Percentiles rank a stretch among this genome's conserved stretches.
phyloP scores from a whole-genome alignment of 2,113 vertebrate species.

The Odontophorus gujanensis region DNA sequence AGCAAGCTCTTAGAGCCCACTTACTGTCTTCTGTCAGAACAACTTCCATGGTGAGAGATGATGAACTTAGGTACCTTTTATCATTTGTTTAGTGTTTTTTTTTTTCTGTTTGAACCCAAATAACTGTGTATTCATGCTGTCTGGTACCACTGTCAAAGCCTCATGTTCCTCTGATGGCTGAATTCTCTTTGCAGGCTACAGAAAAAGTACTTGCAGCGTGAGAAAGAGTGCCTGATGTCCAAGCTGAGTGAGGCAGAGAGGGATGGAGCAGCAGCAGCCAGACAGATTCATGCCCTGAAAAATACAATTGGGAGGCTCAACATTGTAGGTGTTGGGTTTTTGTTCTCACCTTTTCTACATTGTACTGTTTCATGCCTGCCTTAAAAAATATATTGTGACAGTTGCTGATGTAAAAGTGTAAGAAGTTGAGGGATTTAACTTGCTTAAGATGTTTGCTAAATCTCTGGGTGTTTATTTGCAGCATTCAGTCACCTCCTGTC shows the following conservation, averaged over 20 bases:
- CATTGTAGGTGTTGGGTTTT: slow-evolving; percentile 61
- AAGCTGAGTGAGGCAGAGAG: slow-evolving; percentile 88
- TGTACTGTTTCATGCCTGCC: not conserved
- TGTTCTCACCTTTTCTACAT: not conserved
- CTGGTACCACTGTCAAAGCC: not conserved
- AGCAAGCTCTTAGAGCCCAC: not conserved
- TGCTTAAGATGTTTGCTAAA: not conserved
- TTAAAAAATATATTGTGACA: not conserved
- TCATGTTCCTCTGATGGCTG: not conserved
- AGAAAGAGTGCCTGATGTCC: slow-evolving; percentile 85
- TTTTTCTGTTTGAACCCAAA: not conserved
- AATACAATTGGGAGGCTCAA: slow-evolving; percentile 84
- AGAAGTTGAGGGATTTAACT: not conserved
- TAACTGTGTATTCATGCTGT: not conserved
- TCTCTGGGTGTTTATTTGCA: not conserved
- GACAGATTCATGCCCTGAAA: slow-evolving; percentile 85
- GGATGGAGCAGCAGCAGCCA: slow-evolving; percentile 86
- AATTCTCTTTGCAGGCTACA: slow-evolving; percentile 76
- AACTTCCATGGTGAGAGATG: not conserved
- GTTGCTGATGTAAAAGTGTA: not conserved
- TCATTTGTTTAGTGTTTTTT: not conserved
- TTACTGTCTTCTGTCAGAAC: not conserved
- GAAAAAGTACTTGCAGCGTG: slow-evolving; percentile 76
- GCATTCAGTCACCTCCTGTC: not conserved
- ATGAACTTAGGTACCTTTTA: not conserved